Evolutionary conservation across 1,140 invertebrate species (phyloP), one percentile per base, ranked within the genome.

Genomic region (Pseudachorutes palmiensis): DNA sequence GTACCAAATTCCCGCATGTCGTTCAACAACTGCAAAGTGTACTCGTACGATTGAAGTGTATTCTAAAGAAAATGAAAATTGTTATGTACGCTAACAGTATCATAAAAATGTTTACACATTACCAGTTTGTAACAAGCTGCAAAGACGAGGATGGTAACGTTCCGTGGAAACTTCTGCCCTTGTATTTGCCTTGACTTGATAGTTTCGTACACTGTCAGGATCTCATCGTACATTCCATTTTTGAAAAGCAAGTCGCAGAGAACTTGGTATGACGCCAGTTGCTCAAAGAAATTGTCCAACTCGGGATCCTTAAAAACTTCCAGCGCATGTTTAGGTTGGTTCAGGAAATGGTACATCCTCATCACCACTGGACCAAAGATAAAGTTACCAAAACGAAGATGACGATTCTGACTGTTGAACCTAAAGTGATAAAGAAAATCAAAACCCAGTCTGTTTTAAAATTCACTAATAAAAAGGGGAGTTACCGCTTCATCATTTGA

Each of bases 341-440:
- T 85, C 5, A 90, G 76, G 72, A 83, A 78, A 75, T 91, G 80
- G 68, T 86, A 87, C 78, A 89, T 82, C 72, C 91, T 80, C 89
- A 94, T 91, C 0, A 89, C 80, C 12, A 92, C 84, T 24, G 90
- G 89, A 1, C 91, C 90, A 84, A 92, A 92, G 12, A 86, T 76
- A 79, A 86, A 92, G 70, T 81, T 86, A 22, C 87, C 85, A 83
- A 91, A 91, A 66, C 88, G 79, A 33, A 87, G 74, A 68, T 87
- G 83, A 64, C 84, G 82, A 69, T 86, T 87, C 76, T 90, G 87
- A n/a, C 77, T 74, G 71, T 88, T 83, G 75, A 88, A 92, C 70
- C 87, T 88, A 74, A 66, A 78, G 77, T 72, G 71, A 29, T 3
- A 49, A 48, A 2, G 33, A 64, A 9, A 14, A 3, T 24, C 3